These are phyloP conservation scores for Telenomus remus DNA, from an alignment of 1,140 invertebrate genomes.

Conservation along the genomic window DNA sequence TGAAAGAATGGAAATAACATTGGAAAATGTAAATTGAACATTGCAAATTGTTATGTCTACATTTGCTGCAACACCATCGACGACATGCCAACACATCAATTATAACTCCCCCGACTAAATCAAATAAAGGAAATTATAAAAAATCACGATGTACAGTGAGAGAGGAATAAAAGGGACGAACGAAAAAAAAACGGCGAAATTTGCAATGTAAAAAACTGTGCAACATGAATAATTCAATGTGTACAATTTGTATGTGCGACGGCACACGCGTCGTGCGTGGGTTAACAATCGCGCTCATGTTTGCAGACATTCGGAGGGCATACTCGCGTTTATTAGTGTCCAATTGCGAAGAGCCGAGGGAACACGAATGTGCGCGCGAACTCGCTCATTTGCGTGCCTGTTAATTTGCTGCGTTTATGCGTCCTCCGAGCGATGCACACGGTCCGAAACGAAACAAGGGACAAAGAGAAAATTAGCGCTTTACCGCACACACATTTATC, in stretches of 20 bases:
- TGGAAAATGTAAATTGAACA: too few species aligned
- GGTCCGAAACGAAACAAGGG: slow-evolving; percentile 26
- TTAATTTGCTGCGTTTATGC: slow-evolving; percentile 72
- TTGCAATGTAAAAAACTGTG: slow-evolving; percentile 53
- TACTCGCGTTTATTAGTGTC: slow-evolving; percentile 72
- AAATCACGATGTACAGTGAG: not conserved
- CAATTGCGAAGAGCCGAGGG: slow-evolving; percentile 69
- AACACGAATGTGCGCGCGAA: slow-evolving; percentile 69
- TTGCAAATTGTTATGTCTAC: too few species aligned
- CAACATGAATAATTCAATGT: slow-evolving; percentile 56
- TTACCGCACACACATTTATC: slow-evolving; percentile 49
- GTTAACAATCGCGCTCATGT: slow-evolving; percentile 58
- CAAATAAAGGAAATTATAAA: slow-evolving; percentile 14
- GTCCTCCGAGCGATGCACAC: slow-evolving; percentile 53
- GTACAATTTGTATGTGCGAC: slow-evolving; percentile 53
- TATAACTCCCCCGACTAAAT: not conserved
- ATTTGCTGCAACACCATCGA: too few species aligned
- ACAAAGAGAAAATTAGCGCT: slow-evolving; percentile 70
- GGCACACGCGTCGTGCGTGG: slow-evolving; percentile 49
- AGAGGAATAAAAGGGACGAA: slow-evolving; percentile 11
- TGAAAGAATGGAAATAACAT: too few species aligned
- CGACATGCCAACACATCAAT: too few species aligned
- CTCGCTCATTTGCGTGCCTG: slow-evolving; percentile 74
- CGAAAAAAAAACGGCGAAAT: slow-evolving; percentile 50
- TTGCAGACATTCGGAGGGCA: slow-evolving; percentile 50